A percentile compares a stretch with the other conserved stretches of the same genome.
Evolutionary conservation across 1,140 invertebrate genomes (phyloP).

Genomic region (Leptoteleia sp.): DNA sequence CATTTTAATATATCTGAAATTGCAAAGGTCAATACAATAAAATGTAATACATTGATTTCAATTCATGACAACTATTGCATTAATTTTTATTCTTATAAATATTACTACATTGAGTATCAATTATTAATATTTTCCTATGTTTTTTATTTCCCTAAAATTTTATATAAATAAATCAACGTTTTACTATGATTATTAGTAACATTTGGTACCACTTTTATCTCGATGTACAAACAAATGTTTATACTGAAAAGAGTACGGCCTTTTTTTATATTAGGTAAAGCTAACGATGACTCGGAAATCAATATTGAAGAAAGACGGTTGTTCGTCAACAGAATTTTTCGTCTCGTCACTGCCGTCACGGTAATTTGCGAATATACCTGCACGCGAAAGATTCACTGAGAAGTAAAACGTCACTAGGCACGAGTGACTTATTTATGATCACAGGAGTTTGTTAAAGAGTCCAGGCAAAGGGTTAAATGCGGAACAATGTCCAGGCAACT

Average conservation of each 20-base stretch:
- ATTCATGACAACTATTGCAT: too few species aligned
- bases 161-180: too few species aligned
- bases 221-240: background rate
- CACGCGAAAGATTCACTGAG: conserved; percentile 35
- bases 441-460: conserved; percentile 24
- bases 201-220: too few species aligned
- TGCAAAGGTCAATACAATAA: too few species aligned
- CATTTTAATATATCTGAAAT: too few species aligned
- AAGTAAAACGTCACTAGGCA: conserved; percentile 51
- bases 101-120: too few species aligned
- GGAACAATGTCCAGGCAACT: conserved; percentile 52
- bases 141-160: too few species aligned
- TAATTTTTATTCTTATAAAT: too few species aligned
- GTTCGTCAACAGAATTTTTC: conserved; percentile 27
- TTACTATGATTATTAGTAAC: too few species aligned
- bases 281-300: conserved; percentile 22
- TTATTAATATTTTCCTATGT: too few species aligned
- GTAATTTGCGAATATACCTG: conserved; percentile 57
- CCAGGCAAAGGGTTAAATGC: conserved; percentile 57
- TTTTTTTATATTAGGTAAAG: background rate
- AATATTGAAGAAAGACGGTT: conserved; percentile 24
- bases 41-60: too few species aligned
- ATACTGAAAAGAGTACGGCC: background rate
- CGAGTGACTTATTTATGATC: conserved; percentile 65
- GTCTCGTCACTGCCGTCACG: conserved; percentile 52